phyloP scores from a whole-genome alignment of 2,797 vertebrate species.

The Acanthurus tractus region DNA sequence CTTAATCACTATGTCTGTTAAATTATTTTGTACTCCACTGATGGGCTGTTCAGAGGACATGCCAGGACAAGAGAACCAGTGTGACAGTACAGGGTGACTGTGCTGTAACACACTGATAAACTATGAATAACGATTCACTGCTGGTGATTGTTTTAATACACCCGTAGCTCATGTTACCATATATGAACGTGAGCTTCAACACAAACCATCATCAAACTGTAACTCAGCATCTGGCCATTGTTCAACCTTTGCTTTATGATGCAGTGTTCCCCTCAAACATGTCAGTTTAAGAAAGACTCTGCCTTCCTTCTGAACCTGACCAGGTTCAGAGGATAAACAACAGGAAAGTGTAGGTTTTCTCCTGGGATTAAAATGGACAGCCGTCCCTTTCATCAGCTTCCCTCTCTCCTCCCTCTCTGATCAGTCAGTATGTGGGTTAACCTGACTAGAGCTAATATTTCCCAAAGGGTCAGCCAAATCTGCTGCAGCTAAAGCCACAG shows the following conservation, averaged over 20 bases:
- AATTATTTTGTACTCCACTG: constrained; percentile 22
- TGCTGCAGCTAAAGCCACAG: constrained; percentile 39
- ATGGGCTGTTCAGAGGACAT: constrained; percentile 33
- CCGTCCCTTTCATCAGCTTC: constrained; percentile 39
- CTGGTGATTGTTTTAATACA: constrained; percentile 25
- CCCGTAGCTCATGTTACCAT: constrained; percentile 27
- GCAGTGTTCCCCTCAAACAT: background rate
- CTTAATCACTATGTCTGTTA: constrained; percentile 2
- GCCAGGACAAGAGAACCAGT: constrained; percentile 28
- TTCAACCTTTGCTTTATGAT: constrained; percentile 29
- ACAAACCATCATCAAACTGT: constrained; percentile 31
- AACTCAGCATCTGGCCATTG: constrained; percentile 21
- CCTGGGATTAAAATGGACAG: constrained; percentile 38
- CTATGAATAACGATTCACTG: constrained; percentile 35
- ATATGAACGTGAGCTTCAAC: constrained; percentile 10
- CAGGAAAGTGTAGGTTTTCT: constrained; percentile 53
- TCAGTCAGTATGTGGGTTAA: constrained; percentile 52
- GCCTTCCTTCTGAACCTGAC: constrained; percentile 25
- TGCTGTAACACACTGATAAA: constrained; percentile 18
- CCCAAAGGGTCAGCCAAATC: constrained; percentile 38
- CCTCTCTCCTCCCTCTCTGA: constrained; percentile 13
- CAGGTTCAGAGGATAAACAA: constrained; percentile 33
- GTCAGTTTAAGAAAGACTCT: constrained; percentile 16
- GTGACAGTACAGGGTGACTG: constrained; percentile 36
- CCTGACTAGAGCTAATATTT: constrained; percentile 41